Percentiles rank a stretch among this genome's conserved stretches.
phyloP scores from a whole-genome alignment of 2,113 vertebrate genomes.

The Entelurus aequoreus region DNA sequence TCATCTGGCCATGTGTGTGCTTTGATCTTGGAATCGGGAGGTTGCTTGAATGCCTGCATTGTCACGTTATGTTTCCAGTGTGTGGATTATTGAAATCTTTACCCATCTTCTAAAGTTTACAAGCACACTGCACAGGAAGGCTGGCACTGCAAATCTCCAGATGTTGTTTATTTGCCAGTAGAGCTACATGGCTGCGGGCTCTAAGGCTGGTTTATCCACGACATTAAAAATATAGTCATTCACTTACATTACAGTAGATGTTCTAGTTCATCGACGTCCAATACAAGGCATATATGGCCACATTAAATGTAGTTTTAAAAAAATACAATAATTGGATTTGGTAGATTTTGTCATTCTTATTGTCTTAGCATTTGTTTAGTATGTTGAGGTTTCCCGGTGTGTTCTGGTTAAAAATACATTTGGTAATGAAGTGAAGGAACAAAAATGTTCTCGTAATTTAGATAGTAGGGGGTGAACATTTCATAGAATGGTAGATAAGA shows the following conservation, averaged over 20 bases:
- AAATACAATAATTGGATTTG: no score
- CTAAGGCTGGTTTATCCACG: conserved; percentile 72
- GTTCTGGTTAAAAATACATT: conserved; percentile 38
- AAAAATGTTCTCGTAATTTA: conserved; percentile 49
- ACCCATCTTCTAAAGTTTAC: conserved; percentile 88
- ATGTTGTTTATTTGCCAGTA: conserved; percentile 85
- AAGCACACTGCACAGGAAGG: conserved; percentile 78
- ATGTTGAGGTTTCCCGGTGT: conserved; percentile 1
- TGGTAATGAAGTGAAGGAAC: conserved; percentile 45
- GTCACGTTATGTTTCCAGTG: conserved; percentile 93
- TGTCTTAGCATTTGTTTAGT: conserved; percentile 1
- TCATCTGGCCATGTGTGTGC: conserved; percentile 91
- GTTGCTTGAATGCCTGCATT: conserved; percentile 97
- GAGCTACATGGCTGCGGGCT: conserved; percentile 78
- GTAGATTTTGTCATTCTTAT: no score
- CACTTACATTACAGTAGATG: not conserved
- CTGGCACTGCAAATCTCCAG: conserved; percentile 84
- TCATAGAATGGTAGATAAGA: conserved; percentile 39
- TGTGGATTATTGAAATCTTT: conserved; percentile 95
- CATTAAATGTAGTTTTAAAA: no score
- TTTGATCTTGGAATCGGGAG: conserved; percentile 94
- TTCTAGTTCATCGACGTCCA: no score
- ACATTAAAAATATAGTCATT: conserved; percentile 17
- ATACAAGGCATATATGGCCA: no score
- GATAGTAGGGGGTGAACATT: conserved; percentile 43